phyloP scores from a whole-genome alignment of 2,113 vertebrate genomes.

The Dendrocopos noguchii region DNA sequence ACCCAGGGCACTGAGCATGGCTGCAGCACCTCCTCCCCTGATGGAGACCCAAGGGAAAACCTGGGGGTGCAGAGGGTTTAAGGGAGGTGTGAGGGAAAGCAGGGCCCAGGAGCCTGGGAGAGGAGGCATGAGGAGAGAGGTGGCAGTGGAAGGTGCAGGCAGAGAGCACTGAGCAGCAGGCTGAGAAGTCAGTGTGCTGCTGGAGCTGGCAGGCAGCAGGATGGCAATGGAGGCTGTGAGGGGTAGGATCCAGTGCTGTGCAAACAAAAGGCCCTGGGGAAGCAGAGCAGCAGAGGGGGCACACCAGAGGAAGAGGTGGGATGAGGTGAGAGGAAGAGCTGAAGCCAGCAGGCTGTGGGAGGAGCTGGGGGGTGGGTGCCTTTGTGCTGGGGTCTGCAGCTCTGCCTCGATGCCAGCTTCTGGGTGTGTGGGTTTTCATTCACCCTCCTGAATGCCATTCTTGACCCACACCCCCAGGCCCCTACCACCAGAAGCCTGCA shows the following conservation, averaged over 20 bases:
- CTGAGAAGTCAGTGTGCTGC: not conserved
- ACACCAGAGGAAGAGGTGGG: not conserved
- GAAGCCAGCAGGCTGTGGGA: not conserved
- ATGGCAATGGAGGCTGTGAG: not conserved
- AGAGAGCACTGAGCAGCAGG: not conserved
- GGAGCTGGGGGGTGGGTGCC: not conserved
- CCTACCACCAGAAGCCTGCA: not conserved
- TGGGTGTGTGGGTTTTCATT: not conserved
- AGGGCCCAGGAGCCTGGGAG: not conserved
- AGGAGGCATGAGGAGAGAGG: not conserved
- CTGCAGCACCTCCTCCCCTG: too few relatives aligned
- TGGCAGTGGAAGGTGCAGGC: not conserved
- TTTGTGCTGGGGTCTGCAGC: not conserved
- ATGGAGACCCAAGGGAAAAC: not conserved
- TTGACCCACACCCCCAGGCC: not conserved
- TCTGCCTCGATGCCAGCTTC: not conserved
- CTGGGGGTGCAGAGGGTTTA: not conserved
- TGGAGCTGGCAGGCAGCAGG: slow-evolving; percentile 2
- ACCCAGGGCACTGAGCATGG: too few relatives aligned
- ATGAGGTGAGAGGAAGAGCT: not conserved
- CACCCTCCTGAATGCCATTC: not conserved
- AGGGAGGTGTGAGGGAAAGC: not conserved
- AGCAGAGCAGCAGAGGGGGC: not conserved
- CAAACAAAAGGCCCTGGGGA: not conserved
- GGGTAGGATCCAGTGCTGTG: not conserved